A percentile compares a stretch with the other conserved stretches of the same genome.
Evolutionary conservation across 35 echinoderm and acorn worm genomes (phyloP).

Genomic region (Lytechinus variegatus): DNA sequence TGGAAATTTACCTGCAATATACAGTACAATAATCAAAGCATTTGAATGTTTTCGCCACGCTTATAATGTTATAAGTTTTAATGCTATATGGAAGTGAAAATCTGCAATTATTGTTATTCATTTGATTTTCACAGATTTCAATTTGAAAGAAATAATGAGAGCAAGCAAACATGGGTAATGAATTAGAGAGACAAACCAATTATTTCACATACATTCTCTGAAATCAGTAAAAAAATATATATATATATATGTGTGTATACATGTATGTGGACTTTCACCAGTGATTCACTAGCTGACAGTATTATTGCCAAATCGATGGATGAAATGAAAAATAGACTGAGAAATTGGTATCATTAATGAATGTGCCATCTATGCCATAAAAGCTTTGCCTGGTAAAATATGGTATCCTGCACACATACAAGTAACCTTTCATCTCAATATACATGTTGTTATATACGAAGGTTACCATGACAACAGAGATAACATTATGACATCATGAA

Average conservation of each 20-base stretch:
- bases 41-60: too few relatives aligned
- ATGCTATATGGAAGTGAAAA: too few relatives aligned
- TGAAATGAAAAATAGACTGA: background rate
- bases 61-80: too few relatives aligned
- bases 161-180: too few relatives aligned
- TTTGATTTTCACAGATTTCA: too few relatives aligned
- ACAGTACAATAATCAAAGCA: too few relatives aligned
- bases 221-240: too few relatives aligned
- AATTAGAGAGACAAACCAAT: too few relatives aligned
- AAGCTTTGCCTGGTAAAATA: background rate
- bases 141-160: too few relatives aligned
- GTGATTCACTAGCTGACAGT: background rate
- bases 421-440: background rate
- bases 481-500: background rate
- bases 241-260: background rate
- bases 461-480: background rate
- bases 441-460: background rate
- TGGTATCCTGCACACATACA: background rate
- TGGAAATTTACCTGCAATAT: too few relatives aligned
- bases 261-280: background rate
- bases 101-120: too few relatives aligned
- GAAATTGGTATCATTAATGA: background rate
- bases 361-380: background rate
- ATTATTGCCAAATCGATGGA: background rate
- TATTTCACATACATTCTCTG: too few relatives aligned